Evolutionary conservation across 2,797 vertebrate genomes (phyloP).

Genomic region (Hydrocynus forskahlii): DNA sequence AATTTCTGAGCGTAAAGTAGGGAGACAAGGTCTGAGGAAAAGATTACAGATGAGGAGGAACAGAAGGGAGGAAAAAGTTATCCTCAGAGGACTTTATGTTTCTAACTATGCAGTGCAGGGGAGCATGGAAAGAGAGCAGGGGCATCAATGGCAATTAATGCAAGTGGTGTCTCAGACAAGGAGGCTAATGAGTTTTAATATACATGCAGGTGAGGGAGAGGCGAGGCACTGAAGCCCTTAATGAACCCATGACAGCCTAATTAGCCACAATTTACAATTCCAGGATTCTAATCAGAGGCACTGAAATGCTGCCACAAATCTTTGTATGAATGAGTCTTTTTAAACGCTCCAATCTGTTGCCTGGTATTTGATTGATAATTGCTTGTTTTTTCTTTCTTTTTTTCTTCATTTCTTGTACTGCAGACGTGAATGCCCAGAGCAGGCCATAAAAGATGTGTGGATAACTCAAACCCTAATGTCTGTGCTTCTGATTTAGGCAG

Average conservation of each 20-base stretch:
- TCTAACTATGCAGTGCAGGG: slow-evolving; percentile 68
- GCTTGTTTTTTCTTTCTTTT: slow-evolving; percentile 70
- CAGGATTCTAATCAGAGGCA: slow-evolving; percentile 95
- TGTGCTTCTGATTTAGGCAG: slow-evolving; percentile 29
- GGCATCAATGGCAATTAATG: slow-evolving; percentile 95
- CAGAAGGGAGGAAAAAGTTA: slow-evolving; percentile 37
- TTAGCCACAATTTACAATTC: slow-evolving; percentile 99
- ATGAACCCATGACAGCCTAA: slow-evolving; percentile 99
- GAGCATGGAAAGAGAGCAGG: slow-evolving; percentile 80
- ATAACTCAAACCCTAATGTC: slow-evolving; percentile 66
- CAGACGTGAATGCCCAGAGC: slow-evolving; percentile 81
- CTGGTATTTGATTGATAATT: slow-evolving; percentile 97
- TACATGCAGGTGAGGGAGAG: slow-evolving; percentile 98
- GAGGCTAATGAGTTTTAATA: slow-evolving; percentile 99
- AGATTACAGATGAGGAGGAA: not conserved
- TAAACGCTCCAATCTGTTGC: slow-evolving; percentile 95
- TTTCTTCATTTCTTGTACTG: slow-evolving; percentile 70
- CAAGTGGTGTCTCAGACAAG: slow-evolving; percentile 98
- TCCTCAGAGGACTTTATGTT: slow-evolving; percentile 63
- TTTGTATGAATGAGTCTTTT: slow-evolving; percentile 94
- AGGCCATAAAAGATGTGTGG: slow-evolving; percentile 78
- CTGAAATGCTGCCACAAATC: slow-evolving; percentile 91
- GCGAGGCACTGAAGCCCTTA: slow-evolving; percentile 97
- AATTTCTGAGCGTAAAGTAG: not conserved
- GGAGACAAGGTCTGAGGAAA: not conserved